Evolutionary conservation across 2,888 invertebrate genomes (phyloP), one percentile per base, ranked within the genome.

Genomic region (Bibio marci): DNA sequence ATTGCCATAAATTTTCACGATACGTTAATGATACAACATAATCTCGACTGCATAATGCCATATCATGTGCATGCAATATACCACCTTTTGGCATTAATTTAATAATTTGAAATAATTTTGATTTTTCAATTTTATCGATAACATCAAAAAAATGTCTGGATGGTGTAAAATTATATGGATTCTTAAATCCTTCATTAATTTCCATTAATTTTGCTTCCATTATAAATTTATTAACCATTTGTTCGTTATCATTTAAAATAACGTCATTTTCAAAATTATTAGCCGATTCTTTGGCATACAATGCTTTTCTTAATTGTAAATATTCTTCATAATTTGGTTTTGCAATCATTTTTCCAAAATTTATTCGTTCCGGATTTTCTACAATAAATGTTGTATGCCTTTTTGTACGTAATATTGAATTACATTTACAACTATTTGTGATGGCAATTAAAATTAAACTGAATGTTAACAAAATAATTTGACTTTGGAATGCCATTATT

Each of bases 41-140:
- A 44, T 76, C 71, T 0, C 70, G 62, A 6, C 73, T 73, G 15
- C 70, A 64, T 1, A 76, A 58, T 0, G 74, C 74, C 41, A 73
- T 70, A 45, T 79, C 71, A 50, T 82, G 82, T 0, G 72, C 64
- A 52, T 82, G 83, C 12, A 82, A 55, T 0, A 73, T 71, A 0
- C 70, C 76, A 4, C 80, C 86, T 59, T 86, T 86, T 0, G 86
- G 86, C 66, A 86, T 68, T 27, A 57, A 58, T 43, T 67, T 63
- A 11, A 86, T 69, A 7, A 81, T 64, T 46, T 69, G 57, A 50
- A 74, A 82, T 0, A 83, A 71, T 43, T 69, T 63, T 0, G 80
- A 79, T 0, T 63, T 47, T 6, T 67, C 62, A 32, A 83, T 76
- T 13, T 62, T 54, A 2, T 65, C 50, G 49, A 70, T 70, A 3